phyloP scores from a whole-genome alignment of 2,888 invertebrate genomes.

The Alsophila aescularia region DNA sequence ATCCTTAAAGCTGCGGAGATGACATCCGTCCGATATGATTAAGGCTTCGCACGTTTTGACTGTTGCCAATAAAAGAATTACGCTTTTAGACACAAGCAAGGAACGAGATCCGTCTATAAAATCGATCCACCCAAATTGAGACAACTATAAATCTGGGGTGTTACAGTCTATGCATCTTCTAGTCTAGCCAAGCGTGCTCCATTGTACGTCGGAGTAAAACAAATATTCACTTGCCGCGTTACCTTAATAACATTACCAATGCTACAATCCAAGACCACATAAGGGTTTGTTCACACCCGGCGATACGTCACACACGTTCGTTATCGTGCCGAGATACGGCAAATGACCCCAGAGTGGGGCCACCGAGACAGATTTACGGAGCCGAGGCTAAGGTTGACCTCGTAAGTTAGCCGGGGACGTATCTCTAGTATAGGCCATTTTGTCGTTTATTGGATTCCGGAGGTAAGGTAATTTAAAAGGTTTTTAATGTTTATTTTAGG shows the following conservation, averaged over 20 bases:
- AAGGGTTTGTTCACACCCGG: constrained; percentile 21
- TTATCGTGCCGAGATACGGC: constrained; percentile 26
- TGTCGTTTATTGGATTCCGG: constrained; percentile 15
- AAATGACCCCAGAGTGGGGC: constrained; percentile 27
- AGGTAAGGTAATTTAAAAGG: too few relatives aligned
- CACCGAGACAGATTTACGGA: constrained; percentile 40
- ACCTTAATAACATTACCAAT: constrained; percentile 6
- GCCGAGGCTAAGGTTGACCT: constrained; percentile 29
- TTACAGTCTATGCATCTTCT: too few relatives aligned
- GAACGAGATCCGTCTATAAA: too few relatives aligned
- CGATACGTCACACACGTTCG: constrained; percentile 13
- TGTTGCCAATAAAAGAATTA: too few relatives aligned
- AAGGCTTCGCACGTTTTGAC: too few relatives aligned
- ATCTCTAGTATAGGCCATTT: constrained; percentile 19
- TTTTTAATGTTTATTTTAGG: too few relatives aligned
- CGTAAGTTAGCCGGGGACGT: constrained; percentile 29
- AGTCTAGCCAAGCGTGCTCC: too few relatives aligned
- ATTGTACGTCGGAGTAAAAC: neutral
- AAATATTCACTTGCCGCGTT: neutral
- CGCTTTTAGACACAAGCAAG: too few relatives aligned
- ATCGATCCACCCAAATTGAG: too few relatives aligned
- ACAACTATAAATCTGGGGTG: too few relatives aligned
- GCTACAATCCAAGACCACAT: neutral
- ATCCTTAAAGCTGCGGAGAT: too few relatives aligned
- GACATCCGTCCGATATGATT: too few relatives aligned